Evolutionary conservation across 2,888 invertebrate genomes (phyloP), one percentile per base, ranked within the genome.

Genomic region (Acleris emargana): DNA sequence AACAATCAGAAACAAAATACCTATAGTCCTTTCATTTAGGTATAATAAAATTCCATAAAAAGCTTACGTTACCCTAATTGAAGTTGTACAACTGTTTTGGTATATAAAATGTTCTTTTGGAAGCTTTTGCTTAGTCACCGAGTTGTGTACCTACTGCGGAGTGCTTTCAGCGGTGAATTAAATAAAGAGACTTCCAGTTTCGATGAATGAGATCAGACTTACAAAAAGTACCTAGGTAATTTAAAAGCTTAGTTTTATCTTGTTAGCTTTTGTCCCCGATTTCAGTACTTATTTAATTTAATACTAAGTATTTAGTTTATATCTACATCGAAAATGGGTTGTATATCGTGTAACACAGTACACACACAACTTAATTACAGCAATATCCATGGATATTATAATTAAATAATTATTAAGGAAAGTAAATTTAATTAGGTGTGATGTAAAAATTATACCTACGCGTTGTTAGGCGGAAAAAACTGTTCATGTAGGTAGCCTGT

Each of bases 141-240:
- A 20, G 16, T 22, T 11, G 42, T 7, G 43, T 60, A 17, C 22
- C 22, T 22, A 22, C 22, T n/a, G 42, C 18, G 43, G 51, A 43
- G 28, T 60, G 60, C 43, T 60, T 52, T 52, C 16, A 52, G 42
- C 25, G 43, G 51, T 28, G 52, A 52, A 60, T 60, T 60, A 52
- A 60, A 43, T 52, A 52, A 60, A 52, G 43, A 28, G 16, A 54
- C 54, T 54, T 20, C 22, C 54, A 52, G 52, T 60, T 52, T 43
- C 43, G 43, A 52, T 52, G 52, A 52, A 52, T 28, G 43, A 25
- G 43, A 52, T 18, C 43, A 13, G 60, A 25, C 22, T 51, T 52
- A 5, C 9, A 52, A 43, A 60, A 52, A 28, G 18, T n/a, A n/a
- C n/a, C n/a, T n/a, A n/a, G n/a, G n/a, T 59, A 18, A 25, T 52